phyloP scores from a whole-genome alignment of 1,140 invertebrate species.

The Protaetia brevitarsis region DNA sequence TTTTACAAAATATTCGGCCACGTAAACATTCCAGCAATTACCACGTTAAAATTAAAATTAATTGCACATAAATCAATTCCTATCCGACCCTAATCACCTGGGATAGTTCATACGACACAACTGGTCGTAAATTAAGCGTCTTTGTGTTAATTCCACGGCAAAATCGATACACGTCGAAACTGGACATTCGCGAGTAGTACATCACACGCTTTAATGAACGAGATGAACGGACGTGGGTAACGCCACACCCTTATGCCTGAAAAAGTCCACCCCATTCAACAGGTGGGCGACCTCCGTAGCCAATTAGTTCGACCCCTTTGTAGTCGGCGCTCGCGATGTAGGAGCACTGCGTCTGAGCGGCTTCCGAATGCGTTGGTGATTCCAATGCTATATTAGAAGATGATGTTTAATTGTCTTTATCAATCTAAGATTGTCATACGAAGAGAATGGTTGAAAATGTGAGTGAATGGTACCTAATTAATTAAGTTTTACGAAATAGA shows the following conservation, averaged over 20 bases:
- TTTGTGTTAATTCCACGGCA: no score
- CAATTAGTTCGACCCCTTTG: conserved; percentile 6
- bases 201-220: not conserved
- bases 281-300: not conserved
- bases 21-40: no score
- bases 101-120: no score
- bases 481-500: no score
- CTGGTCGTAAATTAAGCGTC: no score
- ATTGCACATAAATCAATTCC: no score
- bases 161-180: no score
- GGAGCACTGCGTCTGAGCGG: conserved; percentile 6
- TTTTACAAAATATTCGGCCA: no score
- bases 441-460: not conserved
- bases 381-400: not conserved
- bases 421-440: not conserved
- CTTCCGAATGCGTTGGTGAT: not conserved
- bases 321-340: not conserved
- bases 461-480: no score
- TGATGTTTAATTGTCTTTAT: not conserved
- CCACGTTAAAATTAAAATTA: no score
- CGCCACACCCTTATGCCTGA: not conserved
- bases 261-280: conserved; percentile 13
- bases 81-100: no score
- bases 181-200: not conserved
- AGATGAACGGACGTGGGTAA: not conserved